Conservation (phyloP, 92 coral and sea anemone genomes). For the Palythoa caribaeorum region DNA sequence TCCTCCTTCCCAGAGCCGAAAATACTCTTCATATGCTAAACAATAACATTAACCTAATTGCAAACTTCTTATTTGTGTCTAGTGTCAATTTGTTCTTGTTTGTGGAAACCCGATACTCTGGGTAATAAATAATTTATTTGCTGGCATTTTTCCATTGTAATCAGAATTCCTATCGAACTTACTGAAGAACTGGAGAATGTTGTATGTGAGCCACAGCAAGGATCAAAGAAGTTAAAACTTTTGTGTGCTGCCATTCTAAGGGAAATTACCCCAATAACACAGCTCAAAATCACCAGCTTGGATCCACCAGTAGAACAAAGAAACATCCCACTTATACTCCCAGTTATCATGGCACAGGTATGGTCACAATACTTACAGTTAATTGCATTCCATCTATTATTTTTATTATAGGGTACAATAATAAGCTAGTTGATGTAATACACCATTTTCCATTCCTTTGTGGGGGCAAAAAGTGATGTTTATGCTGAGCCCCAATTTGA, state of each 20-base stretch:
- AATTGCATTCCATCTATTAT: too few species aligned
- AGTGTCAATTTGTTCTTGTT: too few species aligned
- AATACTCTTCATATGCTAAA: too few species aligned
- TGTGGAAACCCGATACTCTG: neutral
- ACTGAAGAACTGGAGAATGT: constrained; percentile 83
- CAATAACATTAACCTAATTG: too few species aligned
- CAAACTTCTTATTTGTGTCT: too few species aligned
- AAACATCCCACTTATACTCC: constrained; percentile 82
- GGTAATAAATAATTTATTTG: neutral
- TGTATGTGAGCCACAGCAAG: constrained; percentile 89
- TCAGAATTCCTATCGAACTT: constrained; percentile 74
- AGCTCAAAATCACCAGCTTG: constrained; percentile 73
- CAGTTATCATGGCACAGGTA: constrained; percentile 89
- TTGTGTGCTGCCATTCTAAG: constrained; percentile 82
- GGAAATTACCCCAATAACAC: constrained; percentile 83
- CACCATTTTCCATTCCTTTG: too few species aligned
- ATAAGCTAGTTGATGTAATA: too few species aligned
- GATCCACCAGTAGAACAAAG: constrained; percentile 91
- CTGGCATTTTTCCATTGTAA: neutral
- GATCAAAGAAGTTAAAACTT: constrained; percentile 83
- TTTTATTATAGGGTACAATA: too few species aligned
- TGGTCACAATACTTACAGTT: too few species aligned
- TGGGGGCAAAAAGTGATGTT: too few species aligned
- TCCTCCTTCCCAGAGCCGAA: too few species aligned
- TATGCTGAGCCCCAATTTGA: too few species aligned